These are phyloP conservation scores for Melanotaenia nigrans DNA, from an alignment of 2,797 vertebrate species.

Conservation along the genomic window DNA sequence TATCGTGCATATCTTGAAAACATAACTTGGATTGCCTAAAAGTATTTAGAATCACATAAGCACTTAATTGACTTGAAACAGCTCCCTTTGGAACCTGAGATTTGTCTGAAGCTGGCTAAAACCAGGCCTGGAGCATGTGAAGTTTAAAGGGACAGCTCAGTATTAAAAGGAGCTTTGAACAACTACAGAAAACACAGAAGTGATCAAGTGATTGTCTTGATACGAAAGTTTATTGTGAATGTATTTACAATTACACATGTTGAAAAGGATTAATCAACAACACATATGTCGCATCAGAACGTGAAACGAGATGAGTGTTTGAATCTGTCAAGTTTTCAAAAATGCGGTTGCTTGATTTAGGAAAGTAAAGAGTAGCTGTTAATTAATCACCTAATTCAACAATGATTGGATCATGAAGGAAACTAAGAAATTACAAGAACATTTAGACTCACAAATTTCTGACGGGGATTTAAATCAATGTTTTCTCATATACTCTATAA, in stretches of 20 bases:
- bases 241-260: slow-evolving; percentile 7
- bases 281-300: not conserved
- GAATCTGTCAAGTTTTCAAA: not conserved
- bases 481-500: not conserved
- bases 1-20: slow-evolving; percentile 49
- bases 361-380: not conserved
- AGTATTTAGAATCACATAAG: slow-evolving; percentile 53
- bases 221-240: slow-evolving; percentile 3
- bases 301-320: slow-evolving; percentile 13
- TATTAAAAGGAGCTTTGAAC: slow-evolving; percentile 27
- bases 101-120: slow-evolving; percentile 34
- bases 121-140: slow-evolving; percentile 26
- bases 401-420: not conserved
- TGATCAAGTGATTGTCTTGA: not conserved
- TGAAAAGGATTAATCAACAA: slow-evolving; percentile 15
- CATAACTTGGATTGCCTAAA: slow-evolving; percentile 39
- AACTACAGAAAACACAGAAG: slow-evolving; percentile 14
- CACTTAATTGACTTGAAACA: slow-evolving; percentile 59
- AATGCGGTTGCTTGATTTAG: slow-evolving; percentile 6
- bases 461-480: not conserved
- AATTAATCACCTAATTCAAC: not conserved
- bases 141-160: slow-evolving; percentile 23
- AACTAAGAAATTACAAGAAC: not conserved
- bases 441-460: not conserved
- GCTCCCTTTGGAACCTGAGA: slow-evolving; percentile 44